Conservation (phyloP, 2,113 vertebrate species). For the Oenanthe oenanthe region DNA sequence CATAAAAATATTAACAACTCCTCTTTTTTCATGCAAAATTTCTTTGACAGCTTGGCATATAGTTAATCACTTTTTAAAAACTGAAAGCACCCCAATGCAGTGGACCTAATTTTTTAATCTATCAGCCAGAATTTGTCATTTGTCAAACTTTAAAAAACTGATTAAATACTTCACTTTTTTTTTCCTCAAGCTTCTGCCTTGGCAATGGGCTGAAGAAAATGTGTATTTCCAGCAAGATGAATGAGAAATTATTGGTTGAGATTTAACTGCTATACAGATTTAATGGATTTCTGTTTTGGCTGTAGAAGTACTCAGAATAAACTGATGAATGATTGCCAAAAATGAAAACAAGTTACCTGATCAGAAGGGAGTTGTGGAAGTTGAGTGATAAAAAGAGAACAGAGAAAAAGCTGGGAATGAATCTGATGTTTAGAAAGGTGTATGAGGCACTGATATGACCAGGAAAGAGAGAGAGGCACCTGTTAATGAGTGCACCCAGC, state of each 20-base stretch:
- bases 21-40: conserved; percentile 48
- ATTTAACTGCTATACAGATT: conserved; percentile 12
- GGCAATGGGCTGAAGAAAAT: conserved; percentile 7
- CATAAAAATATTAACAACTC: conserved; percentile 2
- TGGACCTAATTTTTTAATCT: conserved; percentile 29
- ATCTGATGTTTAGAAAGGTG: background rate
- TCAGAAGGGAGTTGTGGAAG: background rate
- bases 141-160: conserved; percentile 33
- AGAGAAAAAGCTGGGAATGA: background rate
- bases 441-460: background rate
- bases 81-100: conserved; percentile 10
- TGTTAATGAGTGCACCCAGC: background rate
- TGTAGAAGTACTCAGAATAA: conserved; percentile 2
- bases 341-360: background rate
- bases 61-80: conserved; percentile 42
- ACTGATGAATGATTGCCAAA: background rate
- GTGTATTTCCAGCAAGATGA: conserved; percentile 31
- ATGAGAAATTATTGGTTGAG: conserved; percentile 34
- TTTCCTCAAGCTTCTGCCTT: background rate
- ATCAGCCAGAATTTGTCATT: conserved; percentile 23
- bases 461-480: background rate
- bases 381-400: background rate
- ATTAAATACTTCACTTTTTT: background rate
- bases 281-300: conserved; percentile 18
- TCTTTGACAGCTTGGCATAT: conserved; percentile 20